A percentile compares a stretch with the other conserved stretches of the same genome.
Evolutionary conservation across 2,797 vertebrate species (phyloP).

Genomic region (Heterohyrax brucei): DNA sequence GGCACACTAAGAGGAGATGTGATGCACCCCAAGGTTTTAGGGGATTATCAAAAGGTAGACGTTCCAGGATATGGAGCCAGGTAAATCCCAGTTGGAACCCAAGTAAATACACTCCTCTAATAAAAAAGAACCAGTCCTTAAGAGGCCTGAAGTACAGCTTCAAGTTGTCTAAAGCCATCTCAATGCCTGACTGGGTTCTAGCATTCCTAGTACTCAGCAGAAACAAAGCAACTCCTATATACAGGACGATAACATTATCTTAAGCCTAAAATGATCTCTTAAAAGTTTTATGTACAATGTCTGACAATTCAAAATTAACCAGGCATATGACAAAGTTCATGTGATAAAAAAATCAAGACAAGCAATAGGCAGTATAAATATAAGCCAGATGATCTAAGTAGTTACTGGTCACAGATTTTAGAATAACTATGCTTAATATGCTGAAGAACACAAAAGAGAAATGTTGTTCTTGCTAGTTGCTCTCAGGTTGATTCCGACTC

Average conservation of each 20-base stretch:
- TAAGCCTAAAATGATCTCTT: background rate
- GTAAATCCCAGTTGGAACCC: background rate
- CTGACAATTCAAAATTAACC: background rate
- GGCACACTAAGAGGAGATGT: background rate
- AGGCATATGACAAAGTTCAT: background rate
- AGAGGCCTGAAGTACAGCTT: background rate
- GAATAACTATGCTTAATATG: slow-evolving; percentile 8
- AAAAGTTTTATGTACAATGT: background rate
- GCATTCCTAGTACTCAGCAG: background rate
- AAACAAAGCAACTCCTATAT: background rate
- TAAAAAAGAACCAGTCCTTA: background rate
- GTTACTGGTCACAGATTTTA: background rate
- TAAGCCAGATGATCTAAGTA: background rate
- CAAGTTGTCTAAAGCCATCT: background rate
- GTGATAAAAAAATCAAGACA: background rate
- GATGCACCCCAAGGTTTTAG: background rate
- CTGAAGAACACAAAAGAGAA: background rate
- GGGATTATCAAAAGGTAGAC: background rate
- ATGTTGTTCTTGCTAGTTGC: no score
- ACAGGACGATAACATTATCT: background rate
- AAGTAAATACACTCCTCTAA: background rate
- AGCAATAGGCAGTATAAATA: background rate
- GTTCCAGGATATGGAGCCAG: background rate
- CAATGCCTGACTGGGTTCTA: background rate
- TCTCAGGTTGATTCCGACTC: no score